Base-by-base conservation (phyloP, 1,140 invertebrate genomes). In the Medauroidea extradentata region DNA sequence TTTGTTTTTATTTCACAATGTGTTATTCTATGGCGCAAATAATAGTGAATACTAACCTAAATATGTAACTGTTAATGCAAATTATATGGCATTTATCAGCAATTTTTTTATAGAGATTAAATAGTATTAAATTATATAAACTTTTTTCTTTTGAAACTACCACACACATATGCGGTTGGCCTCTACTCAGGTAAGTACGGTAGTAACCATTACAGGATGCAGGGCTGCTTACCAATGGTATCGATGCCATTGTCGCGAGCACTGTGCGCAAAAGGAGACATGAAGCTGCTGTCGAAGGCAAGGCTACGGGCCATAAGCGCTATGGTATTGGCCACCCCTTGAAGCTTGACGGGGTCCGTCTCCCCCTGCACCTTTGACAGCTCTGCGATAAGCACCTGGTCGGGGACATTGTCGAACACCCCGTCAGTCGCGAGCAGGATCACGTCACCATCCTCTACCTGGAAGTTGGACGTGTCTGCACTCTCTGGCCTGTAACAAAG, bases 371-470 rank as follows among this genome's bases (percentile, higher is more conserved):
- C 71, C 68, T 86, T 86, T 34, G 79, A 74, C 73, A 95, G 82
- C 77, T 93, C 89, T 14, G 87, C 84, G 53, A 94, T 75, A 67
- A 98, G 84, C 68, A 96, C 81, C 59, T 87, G 85, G 67, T 96
- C 93, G 59, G 93, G 94, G 65, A 98, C 85, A 79, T 99, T 99
- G 78, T 99, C 96, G 78, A 98, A 99, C 19, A 99, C 91, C 44
- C 96, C 96, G 78, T 99, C 96, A 2, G 95, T 98, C 34, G 94
- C 96, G 38, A 98, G 82, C 25, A 99, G 79, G 67, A 99, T 94
- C 34, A 98, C 88, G 77, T 99, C 96, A 42, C 96, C 96, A 70
- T 94, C 89, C 73, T 96, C 85, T 2, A 99, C 93, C 5, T 85
- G 83, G 71, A 98, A 94, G 71, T 93, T 90, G 25, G 90, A 85